These are phyloP conservation scores for Trematocara zebra DNA, from an alignment of 2,113 vertebrate species.

Conservation along the genomic window DNA sequence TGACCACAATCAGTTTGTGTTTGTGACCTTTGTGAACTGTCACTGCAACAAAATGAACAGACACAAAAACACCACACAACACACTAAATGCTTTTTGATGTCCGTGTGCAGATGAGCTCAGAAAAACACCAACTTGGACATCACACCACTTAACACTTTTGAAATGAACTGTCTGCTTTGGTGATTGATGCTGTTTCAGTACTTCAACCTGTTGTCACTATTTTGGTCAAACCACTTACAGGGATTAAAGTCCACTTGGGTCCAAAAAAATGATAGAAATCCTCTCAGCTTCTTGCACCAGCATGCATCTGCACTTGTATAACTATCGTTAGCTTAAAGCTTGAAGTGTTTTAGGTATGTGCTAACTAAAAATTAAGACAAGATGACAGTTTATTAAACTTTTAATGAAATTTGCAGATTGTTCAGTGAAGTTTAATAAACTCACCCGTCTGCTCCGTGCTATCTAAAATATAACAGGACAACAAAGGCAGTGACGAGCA, in stretches of 20 bases:
- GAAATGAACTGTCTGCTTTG: neutral
- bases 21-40: neutral
- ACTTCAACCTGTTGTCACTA: neutral
- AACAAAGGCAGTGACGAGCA: neutral
- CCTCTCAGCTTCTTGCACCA: neutral
- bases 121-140: neutral
- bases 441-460: accelerated
- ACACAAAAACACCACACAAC: neutral
- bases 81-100: neutral
- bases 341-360: neutral
- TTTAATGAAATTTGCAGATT: neutral
- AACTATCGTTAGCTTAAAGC: neutral
- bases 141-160: neutral
- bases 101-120: neutral
- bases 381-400: neutral
- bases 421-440: neutral
- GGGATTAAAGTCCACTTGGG: neutral
- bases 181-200: neutral
- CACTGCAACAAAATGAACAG: neutral
- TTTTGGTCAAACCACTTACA: neutral
- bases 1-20: neutral
- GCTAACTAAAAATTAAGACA: neutral
- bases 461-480: neutral
- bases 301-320: neutral
- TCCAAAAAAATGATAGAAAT: neutral